Percentiles rank a stretch among this genome's conserved stretches.
phyloP scores from a whole-genome alignment of 1,140 invertebrate species.

The Pseudoatta argentina region DNA sequence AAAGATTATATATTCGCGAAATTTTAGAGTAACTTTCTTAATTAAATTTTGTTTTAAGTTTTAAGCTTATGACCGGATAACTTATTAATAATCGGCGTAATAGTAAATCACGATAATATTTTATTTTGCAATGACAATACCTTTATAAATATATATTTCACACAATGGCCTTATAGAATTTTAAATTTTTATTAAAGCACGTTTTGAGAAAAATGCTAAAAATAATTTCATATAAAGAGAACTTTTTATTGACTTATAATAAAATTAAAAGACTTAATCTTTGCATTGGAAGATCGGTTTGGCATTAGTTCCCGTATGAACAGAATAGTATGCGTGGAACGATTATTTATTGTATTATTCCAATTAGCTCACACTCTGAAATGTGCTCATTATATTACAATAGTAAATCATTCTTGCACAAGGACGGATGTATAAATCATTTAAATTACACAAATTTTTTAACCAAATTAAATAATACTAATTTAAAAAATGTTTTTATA shows the following conservation, averaged over 20 bases:
- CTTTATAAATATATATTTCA: constrained; percentile 42
- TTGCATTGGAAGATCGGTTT: constrained; percentile 48
- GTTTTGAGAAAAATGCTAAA: constrained; percentile 20
- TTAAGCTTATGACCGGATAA: background rate
- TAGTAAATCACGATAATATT: constrained; percentile 31
- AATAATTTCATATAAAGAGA: constrained; percentile 21
- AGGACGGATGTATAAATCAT: constrained; percentile 59
- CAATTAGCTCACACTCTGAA: constrained; percentile 46
- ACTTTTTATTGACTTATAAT: constrained; percentile 32
- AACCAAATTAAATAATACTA: too few species aligned
- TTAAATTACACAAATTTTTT: constrained; percentile 16
- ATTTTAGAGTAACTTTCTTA: background rate
- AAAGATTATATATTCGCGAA: background rate
- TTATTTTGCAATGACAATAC: constrained; percentile 54
- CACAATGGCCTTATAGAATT: constrained; percentile 47
- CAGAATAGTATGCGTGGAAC: constrained; percentile 63
- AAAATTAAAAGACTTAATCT: constrained; percentile 21
- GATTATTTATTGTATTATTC: constrained; percentile 55
- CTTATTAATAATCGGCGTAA: constrained; percentile 34
- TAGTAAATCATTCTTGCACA: constrained; percentile 50
- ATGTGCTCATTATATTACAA: constrained; percentile 57
- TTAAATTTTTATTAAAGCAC: constrained; percentile 44
- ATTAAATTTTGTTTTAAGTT: background rate
- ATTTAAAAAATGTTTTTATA: background rate
- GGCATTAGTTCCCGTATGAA: constrained; percentile 11